Conservation (phyloP, 2,113 vertebrate species). For the Oncorhynchus clarkii region DNA sequence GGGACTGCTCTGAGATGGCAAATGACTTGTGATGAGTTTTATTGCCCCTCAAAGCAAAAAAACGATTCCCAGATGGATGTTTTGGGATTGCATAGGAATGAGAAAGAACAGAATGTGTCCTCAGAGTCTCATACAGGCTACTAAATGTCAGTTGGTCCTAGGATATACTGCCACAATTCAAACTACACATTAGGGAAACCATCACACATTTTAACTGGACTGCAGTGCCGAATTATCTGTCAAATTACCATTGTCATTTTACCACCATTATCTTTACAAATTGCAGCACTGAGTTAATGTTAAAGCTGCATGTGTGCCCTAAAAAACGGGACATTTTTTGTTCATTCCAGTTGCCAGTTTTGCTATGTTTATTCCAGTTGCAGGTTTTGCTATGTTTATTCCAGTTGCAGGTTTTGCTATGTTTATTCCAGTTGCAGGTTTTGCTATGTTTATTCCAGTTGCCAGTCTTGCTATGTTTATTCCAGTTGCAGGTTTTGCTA, state of each 20-base stretch:
- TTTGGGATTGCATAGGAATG: conserved; percentile 66
- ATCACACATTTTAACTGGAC: conserved; percentile 64
- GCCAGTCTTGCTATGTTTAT: no score
- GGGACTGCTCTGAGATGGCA: conserved; percentile 49
- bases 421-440: no score
- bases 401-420: no score
- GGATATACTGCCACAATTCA: conserved; percentile 63
- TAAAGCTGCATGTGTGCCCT: no score
- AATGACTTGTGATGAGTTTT: conserved; percentile 62
- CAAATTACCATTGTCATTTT: conserved; percentile 65
- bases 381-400: no score
- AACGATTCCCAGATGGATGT: conserved; percentile 67
- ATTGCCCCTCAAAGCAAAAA: conserved; percentile 67
- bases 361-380: no score
- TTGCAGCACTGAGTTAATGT: conserved; percentile 52
- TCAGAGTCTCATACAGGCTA: conserved; percentile 68
- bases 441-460: no score
- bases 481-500: no score
- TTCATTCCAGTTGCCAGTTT: no score
- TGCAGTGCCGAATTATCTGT: conserved; percentile 57
- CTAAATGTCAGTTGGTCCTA: conserved; percentile 71
- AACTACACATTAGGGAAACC: conserved; percentile 55
- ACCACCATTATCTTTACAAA: conserved; percentile 61
- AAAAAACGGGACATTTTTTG: no score
- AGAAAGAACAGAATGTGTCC: conserved; percentile 71